Evolutionary conservation across 2,888 invertebrate genomes (phyloP), one percentile per base, ranked within the genome.

Genomic region (Amphipyra tragopoginis): DNA sequence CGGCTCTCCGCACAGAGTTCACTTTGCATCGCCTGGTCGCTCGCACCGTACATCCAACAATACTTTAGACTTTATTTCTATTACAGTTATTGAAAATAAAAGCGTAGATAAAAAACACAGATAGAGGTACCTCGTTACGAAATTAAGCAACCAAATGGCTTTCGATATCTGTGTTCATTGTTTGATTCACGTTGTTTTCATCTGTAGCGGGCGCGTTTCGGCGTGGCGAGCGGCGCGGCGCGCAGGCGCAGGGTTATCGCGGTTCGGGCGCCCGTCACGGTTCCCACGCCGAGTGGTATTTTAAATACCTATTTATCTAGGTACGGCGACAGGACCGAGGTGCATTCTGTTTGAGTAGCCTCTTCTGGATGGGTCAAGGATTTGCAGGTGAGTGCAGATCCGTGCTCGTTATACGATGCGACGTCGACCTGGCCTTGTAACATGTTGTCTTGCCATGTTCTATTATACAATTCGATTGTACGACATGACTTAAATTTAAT

Each of bases 341-440:
- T 89, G 88, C 91, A 91, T 91, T 92, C 89, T 88, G 89, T 79
- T 86, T 83, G 89, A 93, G 93, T 93, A 93, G 93, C 92, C 92
- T 93, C 93, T 93, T 91, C 94, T 91, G 93, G 94, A 94, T 94
- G 93, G 94, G 94, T 94, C 94, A 94, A 94, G 94, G 94, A 93
- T 94, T 83, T 85, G 78, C 80, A 86, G 90, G 93, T 89, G 92
- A 93, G 90, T 91, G 93, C 89, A 90, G 88, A 92, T 93, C 91
- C 89, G 88, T 86, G 86, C 89, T 86, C 86, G 88, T 52, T 66
- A 63, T 58, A 74, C 86, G 83, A 78, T 77, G 83, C 86, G 85
- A 84, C 82, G 69, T 13, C 84, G 89, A 90, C 90, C 91, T 92
- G 92, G 87, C 93, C 93, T 93, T 92, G 93, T 84, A 86, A 84